phyloP scores from a whole-genome alignment of 2,113 vertebrate species.

The Muscicapa adusta region DNA sequence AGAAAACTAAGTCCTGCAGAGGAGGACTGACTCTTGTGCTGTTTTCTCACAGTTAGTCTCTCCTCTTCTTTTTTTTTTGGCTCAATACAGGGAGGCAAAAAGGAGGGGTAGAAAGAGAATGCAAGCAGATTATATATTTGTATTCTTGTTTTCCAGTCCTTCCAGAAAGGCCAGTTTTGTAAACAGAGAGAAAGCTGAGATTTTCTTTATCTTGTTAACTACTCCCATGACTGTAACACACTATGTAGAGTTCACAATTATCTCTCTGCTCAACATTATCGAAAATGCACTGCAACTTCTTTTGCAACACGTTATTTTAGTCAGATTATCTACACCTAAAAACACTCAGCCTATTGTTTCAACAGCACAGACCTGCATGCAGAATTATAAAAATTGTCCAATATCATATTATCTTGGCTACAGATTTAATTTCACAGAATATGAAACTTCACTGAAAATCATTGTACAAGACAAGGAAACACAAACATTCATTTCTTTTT shows the following conservation, averaged over 20 bases:
- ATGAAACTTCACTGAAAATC: slow-evolving; percentile 12
- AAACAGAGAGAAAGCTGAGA: slow-evolving; percentile 1
- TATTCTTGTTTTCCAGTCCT: neutral
- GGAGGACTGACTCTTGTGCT: neutral
- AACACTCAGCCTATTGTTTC: slow-evolving; percentile 63
- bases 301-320: neutral
- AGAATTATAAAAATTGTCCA: slow-evolving; percentile 17
- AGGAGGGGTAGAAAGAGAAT: neutral
- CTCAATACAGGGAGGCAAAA: neutral
- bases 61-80: neutral
- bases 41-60: neutral
- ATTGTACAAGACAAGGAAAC: neutral
- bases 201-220: slow-evolving; percentile 17
- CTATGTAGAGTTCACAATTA: neutral
- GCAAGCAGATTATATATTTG: neutral
- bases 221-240: neutral
- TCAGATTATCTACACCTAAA: neutral
- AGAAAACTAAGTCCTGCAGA: neutral
- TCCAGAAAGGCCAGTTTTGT: neutral
- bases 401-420: slow-evolving; percentile 30
- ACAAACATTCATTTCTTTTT: neutral
- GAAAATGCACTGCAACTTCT: neutral
- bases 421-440: slow-evolving; percentile 52
- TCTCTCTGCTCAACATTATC: neutral
- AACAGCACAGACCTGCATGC: neutral